Evolutionary conservation across 1,140 invertebrate species (phyloP), one percentile per base, ranked within the genome.

Genomic region (Hypothenemus hampei): DNA sequence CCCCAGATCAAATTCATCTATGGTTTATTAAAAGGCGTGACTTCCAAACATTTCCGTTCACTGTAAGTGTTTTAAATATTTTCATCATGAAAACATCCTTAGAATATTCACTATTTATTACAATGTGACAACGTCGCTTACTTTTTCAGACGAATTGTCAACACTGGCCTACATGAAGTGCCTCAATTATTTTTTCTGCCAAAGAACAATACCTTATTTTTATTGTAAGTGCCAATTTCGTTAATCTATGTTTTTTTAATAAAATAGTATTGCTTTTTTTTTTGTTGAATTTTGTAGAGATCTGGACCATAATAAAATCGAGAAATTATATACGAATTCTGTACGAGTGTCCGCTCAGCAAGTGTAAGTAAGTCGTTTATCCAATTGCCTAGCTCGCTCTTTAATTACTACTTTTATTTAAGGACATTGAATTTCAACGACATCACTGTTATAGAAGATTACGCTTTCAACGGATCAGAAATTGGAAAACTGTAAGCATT

Each of bases 401-500:
- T 44, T 37, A 23, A 45, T 36, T 1, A 26, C 10, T 60, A 4
- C 2, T 29, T 35, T 26, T 13, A 3, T 70, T 72, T 45, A 61
- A 82, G 80, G 36, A 73, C 79, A 59, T 69, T 82, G 57, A 75
- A 78, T 65, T 78, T 81, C 64, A 87, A 86, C 68, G 65, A 76
- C 13, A 78, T 87, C 45, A 69, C 70, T 49, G 72, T 66, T 33
- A 75, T 87, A 13, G 78, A 83, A 61, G 73, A 78, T 57, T 73
- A 72, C 16, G 81, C 84, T 2, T 86, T 86, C 63, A 75, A 75
- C 59, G 81, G 79, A 48, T 83, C 83, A 1, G 72, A 81, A 71
- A 83, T 85, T 39, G 77, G 74, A 4, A 80, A 78, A 67, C 67
- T 86, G 83, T 85, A 73, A 82, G 81, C 79, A 45, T 2, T n/a